These are phyloP conservation scores for Eudasyphora cyanicolor DNA, from an alignment of 2,888 invertebrate genomes.

Conservation along the genomic window DNA sequence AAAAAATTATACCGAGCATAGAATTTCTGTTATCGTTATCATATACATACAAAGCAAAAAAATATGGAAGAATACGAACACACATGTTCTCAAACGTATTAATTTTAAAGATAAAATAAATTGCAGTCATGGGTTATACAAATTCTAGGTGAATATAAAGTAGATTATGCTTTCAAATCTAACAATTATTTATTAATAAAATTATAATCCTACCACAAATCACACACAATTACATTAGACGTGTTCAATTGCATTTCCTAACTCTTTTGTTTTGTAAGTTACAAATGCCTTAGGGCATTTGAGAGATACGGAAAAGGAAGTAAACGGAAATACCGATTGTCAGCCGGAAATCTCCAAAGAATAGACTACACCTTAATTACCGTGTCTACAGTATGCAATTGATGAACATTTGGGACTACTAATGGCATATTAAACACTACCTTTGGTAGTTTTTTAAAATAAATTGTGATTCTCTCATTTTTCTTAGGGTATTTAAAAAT, in stretches of 20 bases:
- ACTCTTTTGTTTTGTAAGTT: background rate
- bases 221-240: too few relatives aligned
- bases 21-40: slow-evolving; percentile 12
- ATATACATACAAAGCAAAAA: background rate
- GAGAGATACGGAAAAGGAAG: background rate
- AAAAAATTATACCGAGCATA: background rate
- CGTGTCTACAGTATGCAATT: background rate
- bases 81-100: background rate
- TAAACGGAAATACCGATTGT: background rate
- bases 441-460: background rate
- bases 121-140: background rate
- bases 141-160: background rate
- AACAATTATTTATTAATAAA: background rate
- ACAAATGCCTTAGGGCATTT: background rate
- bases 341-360: background rate
- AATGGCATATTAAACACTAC: background rate
- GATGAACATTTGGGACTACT: background rate
- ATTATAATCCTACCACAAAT: too few relatives aligned
- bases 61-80: background rate
- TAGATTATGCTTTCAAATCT: background rate
- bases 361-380: background rate
- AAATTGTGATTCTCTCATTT: background rate
- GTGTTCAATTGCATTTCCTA: background rate
- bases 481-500: too few relatives aligned
- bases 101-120: background rate